Percentiles rank a stretch among this genome's conserved stretches.
Conservation (phyloP, 2,113 vertebrate species). For the Phycodurus eques region DNA sequence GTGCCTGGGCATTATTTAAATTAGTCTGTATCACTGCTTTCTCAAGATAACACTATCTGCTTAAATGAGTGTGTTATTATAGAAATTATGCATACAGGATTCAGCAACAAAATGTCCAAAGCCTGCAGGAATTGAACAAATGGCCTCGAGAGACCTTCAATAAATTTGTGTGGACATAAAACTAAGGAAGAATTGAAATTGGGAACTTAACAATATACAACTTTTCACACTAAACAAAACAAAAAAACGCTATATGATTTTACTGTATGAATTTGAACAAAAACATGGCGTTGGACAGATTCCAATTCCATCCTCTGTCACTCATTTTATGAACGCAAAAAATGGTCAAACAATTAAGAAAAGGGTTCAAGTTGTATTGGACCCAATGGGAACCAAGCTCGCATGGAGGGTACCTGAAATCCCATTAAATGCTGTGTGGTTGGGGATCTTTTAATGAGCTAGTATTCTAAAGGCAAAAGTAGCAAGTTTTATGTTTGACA, state of each 20-base stretch:
- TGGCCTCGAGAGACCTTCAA: conserved; percentile 17
- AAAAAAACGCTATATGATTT: no score
- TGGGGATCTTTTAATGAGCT: no score
- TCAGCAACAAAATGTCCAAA: conserved; percentile 25
- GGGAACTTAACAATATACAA: conserved; percentile 9
- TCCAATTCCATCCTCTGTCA: neutral
- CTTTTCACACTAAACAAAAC: neutral
- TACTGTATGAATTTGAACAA: neutral
- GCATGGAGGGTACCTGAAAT: neutral
- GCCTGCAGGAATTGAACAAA: conserved; percentile 26
- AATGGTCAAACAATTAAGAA: conserved; percentile 6
- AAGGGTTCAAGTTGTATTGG: neutral
- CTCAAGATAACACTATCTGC: conserved; percentile 27
- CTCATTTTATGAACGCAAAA: conserved; percentile 6
- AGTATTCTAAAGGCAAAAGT: no score
- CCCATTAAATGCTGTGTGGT: no score
- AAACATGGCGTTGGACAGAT: neutral
- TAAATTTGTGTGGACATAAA: conserved; percentile 27
- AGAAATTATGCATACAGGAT: conserved; percentile 24
- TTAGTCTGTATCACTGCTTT: conserved; percentile 29
- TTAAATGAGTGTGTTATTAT: conserved; percentile 20
- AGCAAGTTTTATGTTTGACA: no score
- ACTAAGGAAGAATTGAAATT: neutral
- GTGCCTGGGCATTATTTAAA: conserved; percentile 24
- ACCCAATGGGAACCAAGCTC: neutral